Percentiles rank a stretch among this genome's conserved stretches.
Evolutionary conservation across 1,140 invertebrate genomes (phyloP).

Genomic region (Bombus cullumanus): DNA sequence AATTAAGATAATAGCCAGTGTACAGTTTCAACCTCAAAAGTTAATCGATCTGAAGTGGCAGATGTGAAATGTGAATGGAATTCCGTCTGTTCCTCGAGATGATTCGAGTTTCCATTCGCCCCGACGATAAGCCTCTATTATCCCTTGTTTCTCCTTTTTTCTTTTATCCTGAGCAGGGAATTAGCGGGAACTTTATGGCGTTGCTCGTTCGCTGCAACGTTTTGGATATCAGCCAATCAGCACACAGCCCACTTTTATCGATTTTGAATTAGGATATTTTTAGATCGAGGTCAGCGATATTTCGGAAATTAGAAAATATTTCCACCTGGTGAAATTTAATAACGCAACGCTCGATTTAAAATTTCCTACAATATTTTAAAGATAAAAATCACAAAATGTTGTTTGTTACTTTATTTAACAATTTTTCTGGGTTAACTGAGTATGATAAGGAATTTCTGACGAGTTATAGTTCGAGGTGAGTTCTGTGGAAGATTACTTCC

Average conservation of each 20-base stretch:
- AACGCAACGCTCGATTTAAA: not conserved
- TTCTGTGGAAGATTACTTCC: not conserved
- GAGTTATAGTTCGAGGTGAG: not conserved
- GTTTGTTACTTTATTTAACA: no score
- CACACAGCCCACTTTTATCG: not conserved
- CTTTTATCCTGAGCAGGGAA: not conserved
- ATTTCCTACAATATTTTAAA: no score
- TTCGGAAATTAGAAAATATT: not conserved
- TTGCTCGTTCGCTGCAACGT: not conserved
- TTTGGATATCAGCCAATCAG: constrained; percentile 24
- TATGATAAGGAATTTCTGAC: not conserved
- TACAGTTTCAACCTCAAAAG: constrained; percentile 1
- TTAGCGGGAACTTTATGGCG: constrained; percentile 11
- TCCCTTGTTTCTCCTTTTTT: not conserved
- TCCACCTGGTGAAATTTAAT: not conserved
- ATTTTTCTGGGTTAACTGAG: not conserved
- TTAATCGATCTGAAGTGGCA: constrained; percentile 33
- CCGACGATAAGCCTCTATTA: not conserved
- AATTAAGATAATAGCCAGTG: constrained; percentile 41
- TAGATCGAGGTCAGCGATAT: no score
- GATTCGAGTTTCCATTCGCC: not conserved
- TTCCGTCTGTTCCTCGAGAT: not conserved
- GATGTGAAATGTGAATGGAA: constrained; percentile 24
- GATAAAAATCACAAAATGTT: not conserved
- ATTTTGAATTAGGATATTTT: not conserved